Evolutionary conservation across 2,113 vertebrate species (phyloP), one percentile per base, ranked within the genome.

Genomic region (Peromyscus maniculatus): DNA sequence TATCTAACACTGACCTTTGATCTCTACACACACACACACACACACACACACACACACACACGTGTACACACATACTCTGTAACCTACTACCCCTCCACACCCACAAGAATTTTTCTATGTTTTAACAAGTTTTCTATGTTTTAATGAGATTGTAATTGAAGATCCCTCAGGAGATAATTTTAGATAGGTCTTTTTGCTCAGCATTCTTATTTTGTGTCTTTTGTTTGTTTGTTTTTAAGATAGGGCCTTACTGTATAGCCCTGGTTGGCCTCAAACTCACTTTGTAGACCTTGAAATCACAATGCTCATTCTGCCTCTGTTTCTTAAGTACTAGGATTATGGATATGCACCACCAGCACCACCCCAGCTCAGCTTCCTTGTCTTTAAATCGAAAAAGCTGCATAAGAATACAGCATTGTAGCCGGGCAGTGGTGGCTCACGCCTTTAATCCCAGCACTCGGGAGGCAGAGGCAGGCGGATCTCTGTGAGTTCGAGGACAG

Each of bases 41-140:
- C 5, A 1, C 21, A 39, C 16, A 86, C 26, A 7, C 28, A 3
- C 9, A 15, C 13, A 19, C 5, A 10, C 62, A 46, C n/a, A 26
- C 17, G 24, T 43, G n/a, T 39, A 64, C 7, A 49, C 28, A 46
- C 59, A 84, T 86, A 66, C 62, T 31, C 26, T 33, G 8, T 66
- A 66, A 31, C 62, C 62, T 86, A 31, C 26, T 46, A 67, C 39
- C 16, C 17, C 9, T 67, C 16, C 28, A 12, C 9, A 87, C 28
- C 43, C 62, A 49, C 36, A 86, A 87, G 22, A 74, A 31, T 43
- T 89, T 95, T 88, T 91, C 22, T 87, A 17, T 62, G 72, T 93
- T 95, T 94, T 39, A 52, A 52, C 52, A 74, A 31, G 59, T 89
- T 95, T 88, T 91, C 26, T 87, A 17, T 62, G 72, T 93, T 95